Evolutionary conservation across 64 coral and sea anemone genomes (phyloP).

Genomic region (Montipora foliosa): DNA sequence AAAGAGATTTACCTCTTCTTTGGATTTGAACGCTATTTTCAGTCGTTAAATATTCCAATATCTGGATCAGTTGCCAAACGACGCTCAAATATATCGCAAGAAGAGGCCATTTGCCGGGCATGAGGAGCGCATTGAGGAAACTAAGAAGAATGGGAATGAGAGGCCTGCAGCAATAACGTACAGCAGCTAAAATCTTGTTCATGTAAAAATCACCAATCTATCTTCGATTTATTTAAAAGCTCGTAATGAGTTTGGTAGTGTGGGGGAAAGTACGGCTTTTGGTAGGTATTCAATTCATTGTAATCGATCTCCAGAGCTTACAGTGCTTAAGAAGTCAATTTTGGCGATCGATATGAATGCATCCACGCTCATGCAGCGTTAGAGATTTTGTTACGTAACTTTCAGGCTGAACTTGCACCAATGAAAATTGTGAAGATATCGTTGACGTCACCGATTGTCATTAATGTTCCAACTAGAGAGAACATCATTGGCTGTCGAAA

Average conservation of each 20-base stretch:
- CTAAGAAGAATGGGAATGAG: background rate
- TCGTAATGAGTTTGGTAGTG: background rate
- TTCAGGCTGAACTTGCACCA: too few relatives aligned
- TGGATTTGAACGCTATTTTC: background rate
- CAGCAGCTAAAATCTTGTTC: background rate
- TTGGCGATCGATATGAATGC: too few relatives aligned
- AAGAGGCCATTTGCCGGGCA: slow-evolving; percentile 20
- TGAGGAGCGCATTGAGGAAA: background rate
- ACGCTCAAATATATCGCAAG: background rate
- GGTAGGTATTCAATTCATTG: background rate
- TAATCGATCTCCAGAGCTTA: too few relatives aligned
- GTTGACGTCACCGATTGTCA: too few relatives aligned
- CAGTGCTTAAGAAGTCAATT: too few relatives aligned
- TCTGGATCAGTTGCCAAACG: slow-evolving; percentile 33
- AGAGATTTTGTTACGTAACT: too few relatives aligned
- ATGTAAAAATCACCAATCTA: background rate
- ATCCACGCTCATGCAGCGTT: too few relatives aligned
- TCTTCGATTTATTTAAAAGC: background rate
- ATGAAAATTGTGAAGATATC: too few relatives aligned
- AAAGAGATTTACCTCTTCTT: background rate
- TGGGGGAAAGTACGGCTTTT: background rate
- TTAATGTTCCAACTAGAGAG: too few relatives aligned
- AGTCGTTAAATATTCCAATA: slow-evolving; percentile 15
- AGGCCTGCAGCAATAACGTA: background rate
- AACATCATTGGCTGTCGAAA: too few relatives aligned